Conservation (phyloP, 1,140 invertebrate species). For the Solenopsis fugax region DNA sequence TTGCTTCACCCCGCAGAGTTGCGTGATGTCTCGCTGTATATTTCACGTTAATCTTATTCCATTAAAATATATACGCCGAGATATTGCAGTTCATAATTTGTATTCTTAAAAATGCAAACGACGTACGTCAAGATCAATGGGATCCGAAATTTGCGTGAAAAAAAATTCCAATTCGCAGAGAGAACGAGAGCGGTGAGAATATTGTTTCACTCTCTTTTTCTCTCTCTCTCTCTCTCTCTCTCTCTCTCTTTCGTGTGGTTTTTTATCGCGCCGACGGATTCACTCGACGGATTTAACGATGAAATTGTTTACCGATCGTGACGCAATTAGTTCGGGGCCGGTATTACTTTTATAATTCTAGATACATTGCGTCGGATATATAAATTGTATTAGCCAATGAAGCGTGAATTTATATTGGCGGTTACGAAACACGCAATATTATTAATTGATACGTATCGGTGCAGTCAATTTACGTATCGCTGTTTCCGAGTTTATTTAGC, state of each 20-base stretch:
- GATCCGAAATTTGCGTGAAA: constrained; percentile 1
- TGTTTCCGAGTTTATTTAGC: background rate
- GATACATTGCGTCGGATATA: background rate
- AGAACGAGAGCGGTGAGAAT: background rate
- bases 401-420: constrained; percentile 41
- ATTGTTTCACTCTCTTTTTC: background rate
- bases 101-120: constrained; percentile 52
- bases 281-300: background rate
- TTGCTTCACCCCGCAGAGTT: background rate
- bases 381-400: constrained; percentile 33
- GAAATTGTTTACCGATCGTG: constrained; percentile 33
- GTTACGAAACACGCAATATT: constrained; percentile 7
- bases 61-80: constrained; percentile 34
- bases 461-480: background rate
- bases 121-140: constrained; percentile 19
- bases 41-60: constrained; percentile 45
- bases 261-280: constrained; percentile 1
- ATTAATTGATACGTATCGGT: constrained; percentile 31
- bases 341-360: constrained; percentile 32
- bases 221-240: no score
- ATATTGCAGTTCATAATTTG: constrained; percentile 42
- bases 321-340: background rate
- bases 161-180: constrained; percentile 1
- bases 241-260: background rate
- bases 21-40: constrained; percentile 34